Base-by-base conservation (phyloP, 2,797 vertebrate species). In the Nyctibius grandis region DNA sequence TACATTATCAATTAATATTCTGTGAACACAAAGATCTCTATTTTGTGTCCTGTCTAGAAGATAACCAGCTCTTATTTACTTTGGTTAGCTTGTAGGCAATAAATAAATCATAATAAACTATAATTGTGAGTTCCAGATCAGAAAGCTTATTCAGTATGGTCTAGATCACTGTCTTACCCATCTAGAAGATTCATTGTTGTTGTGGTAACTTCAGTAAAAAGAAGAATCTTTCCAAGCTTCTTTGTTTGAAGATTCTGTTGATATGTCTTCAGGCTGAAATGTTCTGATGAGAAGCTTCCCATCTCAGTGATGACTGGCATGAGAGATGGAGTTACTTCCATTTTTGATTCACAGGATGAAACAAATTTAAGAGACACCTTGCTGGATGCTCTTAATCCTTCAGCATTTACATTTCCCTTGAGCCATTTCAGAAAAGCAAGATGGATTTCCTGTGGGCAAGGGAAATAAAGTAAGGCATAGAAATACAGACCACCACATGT, bases 171-270 rank as follows among this genome's bases (percentile, higher is more conserved):
- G 12, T 50, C 97, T 99, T 97, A 99, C 99, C 99, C 99, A 4
- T 99, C 99, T 64, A 99, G 96, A 38, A 99, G 98, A 85, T 98
- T 98, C 98, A 99, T 99, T 50, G 99, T 99, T 4, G 98, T 98
- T 1, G 98, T 95, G 19, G 98, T 97, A 26, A 99, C 98, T 80
- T 99, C 99, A 2, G 98, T 87, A 26, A 99, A 99, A 40, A 99
- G 98, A 60, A 99, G 20, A 6, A 98, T 97, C 91, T 97, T 98
- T 0, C 99, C 99, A 57, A 99, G 97, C 1, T 88, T 95, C 53
- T 89, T 95, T 47, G 98, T 99, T 53, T 97, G 98, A 93, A 99
- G 98, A 85, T 99, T 98, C 81, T 98, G 95, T 33, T 90, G 95
- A 84, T 99, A 99, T 1, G 90, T 98, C 45, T 98, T 92, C 51